Percentiles rank a stretch among this genome's conserved stretches.
These are phyloP conservation scores for Monochamus saltuarius DNA, from an alignment of 1,140 invertebrate genomes.

Conservation along the genomic window DNA sequence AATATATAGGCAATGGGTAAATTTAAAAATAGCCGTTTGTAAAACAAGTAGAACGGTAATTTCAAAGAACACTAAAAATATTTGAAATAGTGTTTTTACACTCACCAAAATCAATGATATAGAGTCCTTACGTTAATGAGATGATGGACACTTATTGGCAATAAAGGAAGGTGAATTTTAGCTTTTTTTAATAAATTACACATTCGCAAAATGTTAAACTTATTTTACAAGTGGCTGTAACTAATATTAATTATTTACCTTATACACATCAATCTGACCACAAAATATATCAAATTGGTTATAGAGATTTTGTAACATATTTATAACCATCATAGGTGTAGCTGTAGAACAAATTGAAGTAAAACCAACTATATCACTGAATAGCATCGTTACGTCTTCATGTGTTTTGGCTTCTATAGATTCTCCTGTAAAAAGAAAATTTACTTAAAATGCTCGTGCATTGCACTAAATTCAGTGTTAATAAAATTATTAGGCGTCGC, in stretches of 20 bases:
- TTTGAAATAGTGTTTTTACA: no score
- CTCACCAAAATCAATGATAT: no score
- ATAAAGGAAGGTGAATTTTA: no score
- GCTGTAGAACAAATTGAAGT: conserved; percentile 89
- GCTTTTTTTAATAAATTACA: neutral
- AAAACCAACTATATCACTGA: conserved; percentile 95
- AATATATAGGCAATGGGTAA: no score
- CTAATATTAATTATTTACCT: conserved; percentile 61
- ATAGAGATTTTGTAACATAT: conserved; percentile 90
- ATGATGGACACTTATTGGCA: no score
- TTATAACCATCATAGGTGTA: conserved; percentile 91
- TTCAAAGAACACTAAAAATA: no score
- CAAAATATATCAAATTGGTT: conserved; percentile 90
- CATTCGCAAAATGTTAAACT: neutral
- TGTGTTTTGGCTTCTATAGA: conserved; percentile 88
- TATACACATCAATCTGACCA: conserved; percentile 88
- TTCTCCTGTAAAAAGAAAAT: conserved; percentile 63
- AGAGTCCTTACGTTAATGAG: no score
- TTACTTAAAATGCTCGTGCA: conserved; percentile 10
- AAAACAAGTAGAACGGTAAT: no score
- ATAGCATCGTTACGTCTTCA: conserved; percentile 90
- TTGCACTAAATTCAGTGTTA: no score
- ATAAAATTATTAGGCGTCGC: no score
- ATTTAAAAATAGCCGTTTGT: no score
- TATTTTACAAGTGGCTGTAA: neutral